A percentile compares a stretch with the other conserved stretches of the same genome.
Evolutionary conservation across 2,888 invertebrate genomes (phyloP).

Genomic region (Drosophila colorata): DNA sequence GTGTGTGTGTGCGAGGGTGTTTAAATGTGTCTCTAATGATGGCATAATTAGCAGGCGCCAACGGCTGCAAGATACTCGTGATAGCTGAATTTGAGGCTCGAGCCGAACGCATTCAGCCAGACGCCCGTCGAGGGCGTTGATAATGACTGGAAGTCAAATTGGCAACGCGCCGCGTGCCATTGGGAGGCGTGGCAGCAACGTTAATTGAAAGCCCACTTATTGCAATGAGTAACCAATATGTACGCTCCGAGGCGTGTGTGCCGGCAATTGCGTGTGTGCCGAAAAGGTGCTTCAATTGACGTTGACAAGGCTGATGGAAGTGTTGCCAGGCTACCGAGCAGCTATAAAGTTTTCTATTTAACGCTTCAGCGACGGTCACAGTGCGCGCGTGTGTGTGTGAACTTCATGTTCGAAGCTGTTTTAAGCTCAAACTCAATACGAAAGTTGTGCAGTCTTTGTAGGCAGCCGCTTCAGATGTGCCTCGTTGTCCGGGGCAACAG

Average conservation of each 20-base stretch:
- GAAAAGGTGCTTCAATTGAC: constrained; percentile 24
- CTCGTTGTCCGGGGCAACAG: constrained; percentile 69
- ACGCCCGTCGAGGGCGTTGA: constrained; percentile 50
- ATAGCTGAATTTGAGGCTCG: constrained; percentile 19
- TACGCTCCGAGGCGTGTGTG: constrained; percentile 8
- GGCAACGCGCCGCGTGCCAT: constrained; percentile 32
- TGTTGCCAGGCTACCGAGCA: constrained; percentile 59
- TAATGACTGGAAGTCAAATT: constrained; percentile 77
- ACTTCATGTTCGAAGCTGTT: constrained; percentile 58
- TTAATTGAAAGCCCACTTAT: constrained; percentile 78
- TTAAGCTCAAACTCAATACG: constrained; percentile 62
- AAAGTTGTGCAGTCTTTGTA: constrained; percentile 60
- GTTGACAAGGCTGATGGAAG: constrained; percentile 10
- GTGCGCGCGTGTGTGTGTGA: constrained; percentile 16
- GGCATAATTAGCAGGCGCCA: constrained; percentile 79
- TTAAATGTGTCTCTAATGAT: constrained; percentile 67
- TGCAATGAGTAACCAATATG: constrained; percentile 50
- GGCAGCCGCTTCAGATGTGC: constrained; percentile 26
- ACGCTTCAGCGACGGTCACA: constrained; percentile 64
- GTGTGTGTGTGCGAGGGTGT: constrained; percentile 13
- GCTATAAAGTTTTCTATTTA: constrained; percentile 77
- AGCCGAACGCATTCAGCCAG: constrained; percentile 22
- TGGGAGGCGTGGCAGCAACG: constrained; percentile 45
- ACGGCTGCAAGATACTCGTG: constrained; percentile 48
- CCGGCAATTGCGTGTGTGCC: constrained; percentile 9